These are phyloP conservation scores for Psammodynastes pulverulentus DNA, from an alignment of 2,113 vertebrate genomes.

Conservation along the genomic window DNA sequence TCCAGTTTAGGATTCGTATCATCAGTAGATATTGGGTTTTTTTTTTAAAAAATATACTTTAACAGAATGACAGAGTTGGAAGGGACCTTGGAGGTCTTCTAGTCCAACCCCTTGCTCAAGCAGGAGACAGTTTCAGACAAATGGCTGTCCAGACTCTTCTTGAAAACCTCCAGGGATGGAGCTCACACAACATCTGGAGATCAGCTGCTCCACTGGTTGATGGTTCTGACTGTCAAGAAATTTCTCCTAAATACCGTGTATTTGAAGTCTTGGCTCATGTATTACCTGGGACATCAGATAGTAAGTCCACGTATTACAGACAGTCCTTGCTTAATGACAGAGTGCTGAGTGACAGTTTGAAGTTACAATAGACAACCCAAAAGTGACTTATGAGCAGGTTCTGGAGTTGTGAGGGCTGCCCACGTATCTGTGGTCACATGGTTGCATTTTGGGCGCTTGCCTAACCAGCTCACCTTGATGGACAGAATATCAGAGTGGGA, in stretches of 20 bases:
- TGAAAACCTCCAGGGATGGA: neutral
- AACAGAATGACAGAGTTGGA: neutral
- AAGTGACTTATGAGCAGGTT: too few relatives aligned
- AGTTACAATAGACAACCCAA: too few relatives aligned
- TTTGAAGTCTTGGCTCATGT: neutral
- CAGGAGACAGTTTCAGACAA: neutral
- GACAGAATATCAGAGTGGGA: too few relatives aligned
- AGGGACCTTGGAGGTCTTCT: neutral
- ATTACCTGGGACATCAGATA: neutral
- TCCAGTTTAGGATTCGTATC: neutral
- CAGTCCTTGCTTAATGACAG: too few relatives aligned
- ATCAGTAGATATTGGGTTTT: neutral
- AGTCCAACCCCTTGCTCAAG: neutral
- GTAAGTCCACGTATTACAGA: neutral
- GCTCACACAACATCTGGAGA: accelerated
- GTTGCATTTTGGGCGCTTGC: too few relatives aligned
- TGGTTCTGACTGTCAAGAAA: too few relatives aligned
- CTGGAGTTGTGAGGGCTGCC: too few relatives aligned
- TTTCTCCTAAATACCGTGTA: neutral
- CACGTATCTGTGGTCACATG: too few relatives aligned
- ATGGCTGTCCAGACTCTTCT: neutral
- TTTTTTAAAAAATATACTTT: neutral
- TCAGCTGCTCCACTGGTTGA: too few relatives aligned
- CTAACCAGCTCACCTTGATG: too few relatives aligned
- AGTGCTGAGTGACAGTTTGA: too few relatives aligned